Evolutionary conservation across 2,113 vertebrate species (phyloP).

Genomic region (Ptyas mucosa): DNA sequence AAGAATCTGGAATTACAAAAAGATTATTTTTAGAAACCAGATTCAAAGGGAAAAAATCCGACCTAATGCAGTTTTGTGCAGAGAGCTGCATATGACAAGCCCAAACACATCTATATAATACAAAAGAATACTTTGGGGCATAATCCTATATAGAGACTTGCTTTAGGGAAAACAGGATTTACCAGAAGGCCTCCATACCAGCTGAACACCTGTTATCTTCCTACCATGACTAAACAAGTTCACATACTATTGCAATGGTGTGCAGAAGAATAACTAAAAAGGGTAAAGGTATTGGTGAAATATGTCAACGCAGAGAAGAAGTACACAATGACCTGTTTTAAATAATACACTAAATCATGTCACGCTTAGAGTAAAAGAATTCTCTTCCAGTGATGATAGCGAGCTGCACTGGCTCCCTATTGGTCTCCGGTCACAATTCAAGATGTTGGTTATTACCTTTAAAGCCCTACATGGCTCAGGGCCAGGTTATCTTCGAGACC

Average conservation of each 20-base stretch:
- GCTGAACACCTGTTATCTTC: background rate
- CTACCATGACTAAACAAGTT: background rate
- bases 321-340: background rate
- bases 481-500: too few species aligned
- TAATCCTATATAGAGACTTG: background rate
- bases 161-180: background rate
- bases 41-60: background rate
- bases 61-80: background rate
- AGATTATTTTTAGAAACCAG: background rate
- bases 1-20: background rate
- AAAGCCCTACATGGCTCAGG: too few species aligned
- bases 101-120: background rate
- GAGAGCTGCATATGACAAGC: background rate
- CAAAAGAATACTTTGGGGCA: background rate
- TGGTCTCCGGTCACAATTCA: too few species aligned
- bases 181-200: background rate
- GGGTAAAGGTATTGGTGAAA: background rate
- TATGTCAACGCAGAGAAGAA: background rate
- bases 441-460: too few species aligned
- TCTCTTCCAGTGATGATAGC: too few species aligned
- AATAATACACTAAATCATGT: background rate
- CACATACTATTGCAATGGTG: background rate
- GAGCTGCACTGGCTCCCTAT: too few species aligned
- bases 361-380: background rate
- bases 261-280: background rate